These are phyloP conservation scores for Yasuhikotakia modesta DNA, from an alignment of 2,797 vertebrate species.

Conservation along the genomic window DNA sequence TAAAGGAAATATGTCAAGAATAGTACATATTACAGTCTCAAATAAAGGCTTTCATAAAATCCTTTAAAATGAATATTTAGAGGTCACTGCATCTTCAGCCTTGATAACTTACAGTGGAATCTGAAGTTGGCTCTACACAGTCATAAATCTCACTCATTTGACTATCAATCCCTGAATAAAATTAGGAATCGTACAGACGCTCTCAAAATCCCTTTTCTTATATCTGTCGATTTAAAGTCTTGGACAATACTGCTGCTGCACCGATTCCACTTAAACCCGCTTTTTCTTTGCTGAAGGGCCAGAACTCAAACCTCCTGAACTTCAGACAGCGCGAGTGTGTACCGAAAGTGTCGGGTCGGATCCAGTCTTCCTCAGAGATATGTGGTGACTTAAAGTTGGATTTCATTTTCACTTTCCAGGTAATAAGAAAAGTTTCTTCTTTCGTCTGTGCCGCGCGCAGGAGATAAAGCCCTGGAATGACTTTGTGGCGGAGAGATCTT, in stretches of 20 bases:
- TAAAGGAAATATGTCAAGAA: not conserved
- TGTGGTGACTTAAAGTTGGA: constrained; percentile 75
- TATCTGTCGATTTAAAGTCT: constrained; percentile 81
- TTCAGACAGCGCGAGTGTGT: constrained; percentile 77
- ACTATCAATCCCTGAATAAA: constrained; percentile 46
- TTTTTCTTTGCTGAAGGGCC: constrained; percentile 72
- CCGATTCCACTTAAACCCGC: constrained; percentile 78
- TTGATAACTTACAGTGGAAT: constrained; percentile 29
- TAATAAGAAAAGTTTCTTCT: constrained; percentile 83
- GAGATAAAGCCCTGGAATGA: constrained; percentile 76
- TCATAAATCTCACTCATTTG: constrained; percentile 46
- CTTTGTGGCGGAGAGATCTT: constrained; percentile 54
- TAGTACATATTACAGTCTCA: not conserved
- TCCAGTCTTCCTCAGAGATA: constrained; percentile 71
- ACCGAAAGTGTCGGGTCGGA: constrained; percentile 71
- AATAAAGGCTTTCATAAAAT: constrained; percentile 3
- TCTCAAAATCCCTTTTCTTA: constrained; percentile 62
- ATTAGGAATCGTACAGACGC: constrained; percentile 48
- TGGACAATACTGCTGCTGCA: constrained; percentile 75
- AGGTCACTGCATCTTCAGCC: constrained; percentile 31
- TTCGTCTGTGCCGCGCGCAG: constrained; percentile 65
- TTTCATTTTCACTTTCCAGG: constrained; percentile 68
- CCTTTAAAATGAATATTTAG: constrained; percentile 11
- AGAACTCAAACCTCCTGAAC: constrained; percentile 77
- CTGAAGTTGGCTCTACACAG: constrained; percentile 43